These are phyloP conservation scores for Ptychadena robeensis DNA, from an alignment of 2,797 vertebrate species.

Conservation along the genomic window DNA sequence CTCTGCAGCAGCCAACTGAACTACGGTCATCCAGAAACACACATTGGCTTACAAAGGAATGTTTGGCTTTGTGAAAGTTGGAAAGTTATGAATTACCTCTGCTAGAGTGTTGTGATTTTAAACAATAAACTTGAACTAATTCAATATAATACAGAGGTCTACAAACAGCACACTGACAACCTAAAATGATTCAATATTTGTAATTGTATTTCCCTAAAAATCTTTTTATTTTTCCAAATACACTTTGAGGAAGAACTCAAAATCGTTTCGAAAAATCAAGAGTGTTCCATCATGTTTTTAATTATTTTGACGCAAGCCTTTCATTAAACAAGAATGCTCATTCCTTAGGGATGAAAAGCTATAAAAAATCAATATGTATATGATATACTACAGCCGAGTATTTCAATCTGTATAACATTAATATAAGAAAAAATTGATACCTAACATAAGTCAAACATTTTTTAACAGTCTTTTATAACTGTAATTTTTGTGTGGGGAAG, in stretches of 20 bases:
- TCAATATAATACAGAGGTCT: conserved; percentile 12
- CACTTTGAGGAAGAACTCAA: neutral
- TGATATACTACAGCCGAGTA: conserved; percentile 20
- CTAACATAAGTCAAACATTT: conserved; percentile 24
- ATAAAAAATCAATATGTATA: conserved; percentile 35
- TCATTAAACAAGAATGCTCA: conserved; percentile 12
- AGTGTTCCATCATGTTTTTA: conserved; percentile 15
- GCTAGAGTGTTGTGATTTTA: conserved; percentile 33
- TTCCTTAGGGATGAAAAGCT: conserved; percentile 14
- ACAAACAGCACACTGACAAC: conserved; percentile 24
- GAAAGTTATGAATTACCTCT: conserved; percentile 27
- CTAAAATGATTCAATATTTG: conserved; percentile 10
- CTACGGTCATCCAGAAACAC: conserved; percentile 28
- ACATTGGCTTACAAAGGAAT: conserved; percentile 25
- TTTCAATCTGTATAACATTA: conserved; percentile 39
- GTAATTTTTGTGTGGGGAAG: conserved; percentile 4
- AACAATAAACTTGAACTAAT: conserved; percentile 37
- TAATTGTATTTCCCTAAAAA: neutral
- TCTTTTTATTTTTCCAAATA: conserved; percentile 28
- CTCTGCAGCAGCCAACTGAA: conserved; percentile 38
- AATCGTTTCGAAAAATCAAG: conserved; percentile 11
- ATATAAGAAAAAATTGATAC: conserved; percentile 37
- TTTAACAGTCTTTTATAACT: neutral
- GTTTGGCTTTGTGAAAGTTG: conserved; percentile 17
- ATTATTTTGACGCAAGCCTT: conserved; percentile 22